These are phyloP conservation scores for Bothrops jararaca DNA, from an alignment of 2,113 vertebrate species.

Conservation along the genomic window DNA sequence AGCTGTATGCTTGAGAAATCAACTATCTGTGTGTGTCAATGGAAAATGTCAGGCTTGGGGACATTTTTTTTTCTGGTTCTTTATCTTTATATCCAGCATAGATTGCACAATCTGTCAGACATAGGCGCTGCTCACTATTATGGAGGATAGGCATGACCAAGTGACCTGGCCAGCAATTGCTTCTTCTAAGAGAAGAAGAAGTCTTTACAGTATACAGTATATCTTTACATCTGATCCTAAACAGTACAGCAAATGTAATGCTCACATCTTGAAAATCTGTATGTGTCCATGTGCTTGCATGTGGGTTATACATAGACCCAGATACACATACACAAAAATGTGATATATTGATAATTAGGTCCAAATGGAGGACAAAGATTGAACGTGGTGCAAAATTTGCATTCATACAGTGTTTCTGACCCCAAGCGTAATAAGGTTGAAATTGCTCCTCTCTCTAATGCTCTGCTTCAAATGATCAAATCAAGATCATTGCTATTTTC, in stretches of 20 bases:
- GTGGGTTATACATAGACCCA: not conserved
- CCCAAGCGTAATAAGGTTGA: not conserved
- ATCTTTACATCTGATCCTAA: not conserved
- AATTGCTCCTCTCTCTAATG: not conserved
- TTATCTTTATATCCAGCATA: not conserved
- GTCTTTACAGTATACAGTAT: not conserved
- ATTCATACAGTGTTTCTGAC: rapidly evolving
- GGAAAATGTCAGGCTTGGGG: not conserved
- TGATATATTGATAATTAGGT: not conserved
- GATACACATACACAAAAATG: not conserved
- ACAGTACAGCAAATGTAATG: not conserved
- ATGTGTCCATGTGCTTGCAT: not conserved
- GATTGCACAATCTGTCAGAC: not conserved
- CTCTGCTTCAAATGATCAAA: slow-evolving; percentile 1
- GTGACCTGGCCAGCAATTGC: not conserved
- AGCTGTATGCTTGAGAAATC: not conserved
- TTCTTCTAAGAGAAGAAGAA: not conserved
- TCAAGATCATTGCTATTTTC: not conserved
- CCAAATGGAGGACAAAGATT: not conserved
- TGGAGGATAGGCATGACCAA: not conserved
- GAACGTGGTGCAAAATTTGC: not conserved
- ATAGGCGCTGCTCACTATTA: not conserved
- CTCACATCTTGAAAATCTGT: not conserved
- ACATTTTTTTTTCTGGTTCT: not conserved
- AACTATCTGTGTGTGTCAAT: not conserved